A percentile compares a stretch with the other conserved stretches of the same genome.
Evolutionary conservation across 1,140 invertebrate genomes (phyloP).

Genomic region (Tetragnatha versicolor): DNA sequence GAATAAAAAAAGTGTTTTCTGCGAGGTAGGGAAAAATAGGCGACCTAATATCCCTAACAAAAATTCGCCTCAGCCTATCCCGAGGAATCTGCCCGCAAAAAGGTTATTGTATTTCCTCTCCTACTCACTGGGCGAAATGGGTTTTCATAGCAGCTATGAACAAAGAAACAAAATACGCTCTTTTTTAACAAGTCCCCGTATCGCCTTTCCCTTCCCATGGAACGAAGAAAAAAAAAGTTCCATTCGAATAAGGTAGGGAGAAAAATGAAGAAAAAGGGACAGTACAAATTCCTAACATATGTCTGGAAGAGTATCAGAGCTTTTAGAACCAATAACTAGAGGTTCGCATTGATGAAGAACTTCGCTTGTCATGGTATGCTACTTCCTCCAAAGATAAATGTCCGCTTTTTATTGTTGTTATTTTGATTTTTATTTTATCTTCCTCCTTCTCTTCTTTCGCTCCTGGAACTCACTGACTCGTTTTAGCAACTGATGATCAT

Average conservation of each 20-base stretch:
- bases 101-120: not conserved
- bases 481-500: constrained; percentile 35
- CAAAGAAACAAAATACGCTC: not conserved
- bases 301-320: constrained; percentile 9
- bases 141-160: constrained; percentile 1
- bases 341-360: constrained; percentile 50
- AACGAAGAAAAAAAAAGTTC: not conserved
- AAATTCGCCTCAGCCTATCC: no score
- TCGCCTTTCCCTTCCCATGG: not conserved
- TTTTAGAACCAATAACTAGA: constrained; percentile 48
- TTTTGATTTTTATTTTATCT: constrained; percentile 30
- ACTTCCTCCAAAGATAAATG: constrained; percentile 47
- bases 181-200: constrained; percentile 13
- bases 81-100: no score
- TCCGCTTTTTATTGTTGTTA: not conserved
- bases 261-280: constrained; percentile 18
- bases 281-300: constrained; percentile 31
- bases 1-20: no score
- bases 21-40: no score
- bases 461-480: not conserved
- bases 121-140: not conserved
- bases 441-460: not conserved
- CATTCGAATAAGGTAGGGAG: constrained; percentile 11
- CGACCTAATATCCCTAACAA: no score
- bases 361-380: constrained; percentile 37